Conservation (phyloP, 2,113 vertebrate species). For the Prinia subflava region DNA sequence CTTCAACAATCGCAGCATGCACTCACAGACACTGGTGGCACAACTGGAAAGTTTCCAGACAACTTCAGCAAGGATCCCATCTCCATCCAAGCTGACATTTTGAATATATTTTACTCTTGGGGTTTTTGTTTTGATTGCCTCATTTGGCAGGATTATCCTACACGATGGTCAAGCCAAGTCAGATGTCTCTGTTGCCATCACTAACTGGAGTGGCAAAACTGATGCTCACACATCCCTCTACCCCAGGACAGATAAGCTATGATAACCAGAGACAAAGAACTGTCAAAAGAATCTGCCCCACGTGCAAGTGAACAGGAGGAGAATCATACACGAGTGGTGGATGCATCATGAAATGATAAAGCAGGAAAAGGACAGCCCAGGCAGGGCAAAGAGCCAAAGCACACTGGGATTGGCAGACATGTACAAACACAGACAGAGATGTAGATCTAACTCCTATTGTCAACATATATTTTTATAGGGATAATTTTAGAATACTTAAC, state of each 20-base stretch:
- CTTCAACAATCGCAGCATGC: neutral
- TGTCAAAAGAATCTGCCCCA: neutral
- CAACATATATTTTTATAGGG: neutral
- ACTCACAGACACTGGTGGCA: neutral
- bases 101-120: neutral
- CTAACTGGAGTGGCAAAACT: neutral
- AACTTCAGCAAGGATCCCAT: neutral
- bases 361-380: neutral
- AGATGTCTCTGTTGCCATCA: neutral
- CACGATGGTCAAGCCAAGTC: neutral
- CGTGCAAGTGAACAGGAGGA: neutral
- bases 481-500: constrained; percentile 15
- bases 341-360: neutral
- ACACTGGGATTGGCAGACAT: neutral
- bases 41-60: neutral
- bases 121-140: neutral
- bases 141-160: neutral
- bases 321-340: neutral
- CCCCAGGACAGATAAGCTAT: neutral
- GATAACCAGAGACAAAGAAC: neutral
- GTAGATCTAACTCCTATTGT: neutral
- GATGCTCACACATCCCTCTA: neutral
- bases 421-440: neutral
- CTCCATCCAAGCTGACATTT: neutral
- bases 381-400: neutral